phyloP scores from a whole-genome alignment of 2,888 invertebrate genomes.

The Hoplodrina ambigua region DNA sequence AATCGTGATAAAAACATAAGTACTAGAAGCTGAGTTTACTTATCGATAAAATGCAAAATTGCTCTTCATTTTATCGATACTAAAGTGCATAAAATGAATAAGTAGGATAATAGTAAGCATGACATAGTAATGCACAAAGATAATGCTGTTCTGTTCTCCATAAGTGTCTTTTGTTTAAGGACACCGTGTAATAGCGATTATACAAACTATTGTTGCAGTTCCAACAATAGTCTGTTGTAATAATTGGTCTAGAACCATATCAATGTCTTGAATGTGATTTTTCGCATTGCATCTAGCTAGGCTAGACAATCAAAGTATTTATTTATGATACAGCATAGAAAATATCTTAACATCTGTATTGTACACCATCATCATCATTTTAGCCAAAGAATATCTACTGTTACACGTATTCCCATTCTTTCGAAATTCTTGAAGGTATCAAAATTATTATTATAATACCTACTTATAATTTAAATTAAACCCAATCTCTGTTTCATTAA shows the following conservation, averaged over 20 bases:
- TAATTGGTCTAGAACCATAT: constrained; percentile 9
- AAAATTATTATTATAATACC: not conserved
- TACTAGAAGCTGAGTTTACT: constrained; percentile 4
- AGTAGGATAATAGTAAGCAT: constrained; percentile 43
- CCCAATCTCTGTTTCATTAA: not conserved
- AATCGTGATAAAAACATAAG: constrained; percentile 5
- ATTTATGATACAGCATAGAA: not conserved
- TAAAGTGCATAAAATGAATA: constrained; percentile 39
- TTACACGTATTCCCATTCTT: not conserved
- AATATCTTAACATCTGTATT: not conserved
- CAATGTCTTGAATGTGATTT: constrained; percentile 19
- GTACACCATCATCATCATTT: not conserved
- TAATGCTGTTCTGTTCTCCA: constrained; percentile 3
- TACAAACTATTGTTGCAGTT: constrained; percentile 24
- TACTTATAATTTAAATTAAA: not conserved
- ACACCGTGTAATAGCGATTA: constrained; percentile 12
- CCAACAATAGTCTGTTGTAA: not conserved
- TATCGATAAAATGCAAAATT: constrained; percentile 18
- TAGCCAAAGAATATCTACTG: not conserved
- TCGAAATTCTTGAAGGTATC: not conserved
- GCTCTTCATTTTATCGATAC: not conserved
- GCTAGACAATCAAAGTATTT: not conserved
- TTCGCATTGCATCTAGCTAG: not conserved
- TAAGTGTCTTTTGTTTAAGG: constrained; percentile 21
- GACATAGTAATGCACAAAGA: constrained; percentile 16